Percentiles rank a stretch among this genome's conserved stretches.
phyloP scores from a whole-genome alignment of 2,888 invertebrate species.

The Polylopha cassiicola region DNA sequence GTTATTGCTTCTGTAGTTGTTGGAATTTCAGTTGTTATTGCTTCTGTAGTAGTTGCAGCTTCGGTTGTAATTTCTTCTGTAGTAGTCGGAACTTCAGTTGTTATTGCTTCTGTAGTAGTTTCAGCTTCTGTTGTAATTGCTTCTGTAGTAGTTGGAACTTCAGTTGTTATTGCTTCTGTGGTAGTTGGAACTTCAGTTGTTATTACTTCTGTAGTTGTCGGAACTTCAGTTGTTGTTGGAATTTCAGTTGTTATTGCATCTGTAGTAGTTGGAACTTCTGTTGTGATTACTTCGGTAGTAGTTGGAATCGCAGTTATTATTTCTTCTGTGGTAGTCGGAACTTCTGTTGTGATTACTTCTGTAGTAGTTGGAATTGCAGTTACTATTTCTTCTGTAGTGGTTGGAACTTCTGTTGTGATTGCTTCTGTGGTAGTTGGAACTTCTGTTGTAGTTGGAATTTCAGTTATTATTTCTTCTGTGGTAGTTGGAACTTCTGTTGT shows the following conservation, averaged over 20 bases:
- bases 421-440: neutral
- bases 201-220: neutral
- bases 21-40: too few species aligned
- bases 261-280: neutral
- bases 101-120: neutral
- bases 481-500: slow-evolving; percentile 12
- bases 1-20: slow-evolving; percentile 3
- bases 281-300: neutral
- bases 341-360: too few species aligned
- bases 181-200: neutral
- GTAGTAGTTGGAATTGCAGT: too few species aligned
- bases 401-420: neutral
- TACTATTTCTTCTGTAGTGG: slow-evolving; percentile 7
- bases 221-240: slow-evolving; percentile 5
- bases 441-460: neutral
- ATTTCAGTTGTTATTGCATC: neutral
- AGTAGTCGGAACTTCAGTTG: neutral
- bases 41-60: slow-evolving; percentile 2
- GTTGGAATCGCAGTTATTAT: neutral
- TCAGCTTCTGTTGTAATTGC: slow-evolving; percentile 1
- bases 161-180: neutral
- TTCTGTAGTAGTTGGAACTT: slow-evolving; percentile 3
- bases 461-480: slow-evolving; percentile 7
- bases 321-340: neutral
- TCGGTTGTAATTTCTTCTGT: slow-evolving; percentile 2